Evolutionary conservation across 2,113 vertebrate genomes (phyloP).

Genomic region (Felis catus): F.catus_Fca126_mat1.0 CM031424.1:88127001-88127500

Average conservation of each 20-base stretch:
- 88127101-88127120: not conserved
- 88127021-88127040: not conserved
- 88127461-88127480: not conserved
- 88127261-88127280: too few species aligned
- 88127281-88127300: too few species aligned
- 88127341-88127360: too few species aligned
- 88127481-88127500: not conserved
- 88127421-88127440: not conserved
- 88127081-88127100: not conserved
- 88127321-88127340: too few species aligned
- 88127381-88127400: not conserved
- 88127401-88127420: not conserved
- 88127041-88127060: not conserved
- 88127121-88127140: not conserved
- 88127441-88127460: not conserved
- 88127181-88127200: too few species aligned
- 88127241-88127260: too few species aligned
- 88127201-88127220: too few species aligned
- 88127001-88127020: not conserved
- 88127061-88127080: not conserved
- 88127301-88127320: rapidly evolving
- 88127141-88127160: not conserved
- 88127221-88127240: too few species aligned
- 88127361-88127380: too few species aligned
- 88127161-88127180: too few species aligned